phyloP scores from a whole-genome alignment of 2,113 vertebrate species.

The Narcine bancroftii region DNA sequence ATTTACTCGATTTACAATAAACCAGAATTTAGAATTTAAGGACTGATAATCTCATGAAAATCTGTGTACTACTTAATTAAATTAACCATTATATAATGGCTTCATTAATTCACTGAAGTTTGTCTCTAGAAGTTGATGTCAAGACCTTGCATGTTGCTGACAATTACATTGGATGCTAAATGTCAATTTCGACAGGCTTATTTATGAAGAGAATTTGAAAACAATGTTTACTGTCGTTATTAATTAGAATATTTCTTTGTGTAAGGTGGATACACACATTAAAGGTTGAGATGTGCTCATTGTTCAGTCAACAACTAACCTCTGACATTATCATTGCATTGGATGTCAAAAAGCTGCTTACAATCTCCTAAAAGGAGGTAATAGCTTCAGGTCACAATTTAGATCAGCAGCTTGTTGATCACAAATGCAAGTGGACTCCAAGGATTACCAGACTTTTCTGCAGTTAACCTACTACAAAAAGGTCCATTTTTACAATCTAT shows the following conservation, averaged over 20 bases:
- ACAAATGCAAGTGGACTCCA: not conserved
- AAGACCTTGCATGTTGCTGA: not conserved
- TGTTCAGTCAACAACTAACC: not conserved
- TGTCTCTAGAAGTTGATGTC: not conserved
- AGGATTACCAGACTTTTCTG: not conserved
- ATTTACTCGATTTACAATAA: too few species aligned
- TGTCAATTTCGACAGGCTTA: not conserved
- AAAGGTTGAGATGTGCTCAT: not conserved
- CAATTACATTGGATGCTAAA: not conserved
- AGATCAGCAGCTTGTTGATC: not conserved
- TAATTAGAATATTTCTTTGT: not conserved
- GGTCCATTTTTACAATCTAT: not conserved
- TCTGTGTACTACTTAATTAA: not conserved
- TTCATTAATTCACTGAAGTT: not conserved
- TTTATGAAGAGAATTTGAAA: not conserved
- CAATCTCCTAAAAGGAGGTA: slow-evolving; percentile 9
- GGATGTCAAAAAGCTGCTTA: slow-evolving; percentile 24
- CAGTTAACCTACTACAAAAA: not conserved
- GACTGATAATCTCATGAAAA: not conserved
- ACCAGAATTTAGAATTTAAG: too few species aligned
- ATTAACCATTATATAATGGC: not conserved
- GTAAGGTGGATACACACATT: not conserved
- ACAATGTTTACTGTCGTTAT: not conserved
- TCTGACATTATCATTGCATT: slow-evolving; percentile 14
- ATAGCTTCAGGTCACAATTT: slow-evolving; percentile 5